Evolutionary conservation across 2,113 vertebrate species (phyloP).

Genomic region (Siniperca chuatsi): DNA sequence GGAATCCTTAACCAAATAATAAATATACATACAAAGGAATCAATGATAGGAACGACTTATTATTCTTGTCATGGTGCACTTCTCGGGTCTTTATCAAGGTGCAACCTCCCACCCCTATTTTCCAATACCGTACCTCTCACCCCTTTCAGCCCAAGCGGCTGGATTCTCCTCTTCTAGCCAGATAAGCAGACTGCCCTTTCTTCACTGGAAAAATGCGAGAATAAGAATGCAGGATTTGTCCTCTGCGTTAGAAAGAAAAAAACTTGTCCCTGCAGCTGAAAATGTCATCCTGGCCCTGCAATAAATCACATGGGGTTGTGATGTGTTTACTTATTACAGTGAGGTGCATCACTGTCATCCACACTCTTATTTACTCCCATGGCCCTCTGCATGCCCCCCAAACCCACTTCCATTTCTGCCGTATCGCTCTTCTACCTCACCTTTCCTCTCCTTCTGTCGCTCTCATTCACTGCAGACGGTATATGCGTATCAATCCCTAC

Average conservation of each 20-base stretch:
- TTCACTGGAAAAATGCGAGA: slow-evolving; percentile 67
- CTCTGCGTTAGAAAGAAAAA: slow-evolving; percentile 49
- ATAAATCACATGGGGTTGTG: slow-evolving; percentile 83
- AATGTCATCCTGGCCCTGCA: slow-evolving; percentile 80
- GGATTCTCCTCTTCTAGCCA: slow-evolving; percentile 63
- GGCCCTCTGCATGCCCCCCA: slow-evolving; percentile 39
- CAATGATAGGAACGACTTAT: slow-evolving; percentile 61
- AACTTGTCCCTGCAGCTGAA: slow-evolving; percentile 68
- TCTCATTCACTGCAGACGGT: background rate
- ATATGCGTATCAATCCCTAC: background rate
- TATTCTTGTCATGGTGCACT: slow-evolving; percentile 70
- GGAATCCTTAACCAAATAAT: slow-evolving; percentile 38
- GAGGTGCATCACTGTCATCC: slow-evolving; percentile 76
- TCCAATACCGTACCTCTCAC: slow-evolving; percentile 58
- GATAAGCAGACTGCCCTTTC: slow-evolving; percentile 78
- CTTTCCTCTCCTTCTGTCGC: slow-evolving; percentile 12
- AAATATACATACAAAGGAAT: slow-evolving; percentile 57
- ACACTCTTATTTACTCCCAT: slow-evolving; percentile 72
- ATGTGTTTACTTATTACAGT: slow-evolving; percentile 85
- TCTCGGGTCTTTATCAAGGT: slow-evolving; percentile 73
- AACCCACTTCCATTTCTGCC: slow-evolving; percentile 41
- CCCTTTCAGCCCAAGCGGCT: slow-evolving; percentile 59
- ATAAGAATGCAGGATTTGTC: slow-evolving; percentile 76
- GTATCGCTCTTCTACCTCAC: slow-evolving; percentile 11
- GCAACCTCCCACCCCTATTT: slow-evolving; percentile 63